Evolutionary conservation across 2,797 vertebrate genomes (phyloP), one percentile per base, ranked within the genome.

Genomic region (Natrix natrix): DNA sequence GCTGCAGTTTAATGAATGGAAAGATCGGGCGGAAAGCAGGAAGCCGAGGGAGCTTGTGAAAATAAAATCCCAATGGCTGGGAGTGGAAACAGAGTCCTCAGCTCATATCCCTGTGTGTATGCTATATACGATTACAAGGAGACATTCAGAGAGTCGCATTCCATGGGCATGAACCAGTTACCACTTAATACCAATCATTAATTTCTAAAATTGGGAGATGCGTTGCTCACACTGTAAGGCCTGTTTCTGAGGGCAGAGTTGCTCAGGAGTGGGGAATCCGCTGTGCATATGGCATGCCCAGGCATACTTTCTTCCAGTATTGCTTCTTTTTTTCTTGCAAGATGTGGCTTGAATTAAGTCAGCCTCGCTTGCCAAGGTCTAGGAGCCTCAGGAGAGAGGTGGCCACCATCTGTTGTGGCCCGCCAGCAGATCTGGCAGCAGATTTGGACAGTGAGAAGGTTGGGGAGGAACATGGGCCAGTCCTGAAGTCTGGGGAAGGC

Each of bases 1-100:
- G 96, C 96, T 97, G 94, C 92, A 94, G 7, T 95, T 96, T 97
- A 97, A 98, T 97, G 97, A 98, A 97, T 97, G 97, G 97, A 98
- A 97, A 97, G 97, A 96, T 94, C 95, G 28, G 94, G 96, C 95
- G 95, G 95, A 37, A 94, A 94, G 95, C 96, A 97, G 96, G 96
- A 97, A 97, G 95, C 95, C 92, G 95, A 93, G 69, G 94, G 78
- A 95, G 93, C 91, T 92, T 96, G 95, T 94, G 95, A 96, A 97
- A 97, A 96, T 94, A 95, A 95, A 96, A 96, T 96, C 94, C 95
- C 96, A 93, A 43, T 87, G 88, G 92, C 57, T 94, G 96, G 96
- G 93, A 55, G 2, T 95, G 92, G 94, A 93, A 94, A 83, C 88
- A 91, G 89, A 91, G 90, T 87, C 92, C 93, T 96, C 94, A 13